These are phyloP conservation scores for Macrotus californicus DNA, from an alignment of 2,113 vertebrate species.

Conservation along the genomic window DNA sequence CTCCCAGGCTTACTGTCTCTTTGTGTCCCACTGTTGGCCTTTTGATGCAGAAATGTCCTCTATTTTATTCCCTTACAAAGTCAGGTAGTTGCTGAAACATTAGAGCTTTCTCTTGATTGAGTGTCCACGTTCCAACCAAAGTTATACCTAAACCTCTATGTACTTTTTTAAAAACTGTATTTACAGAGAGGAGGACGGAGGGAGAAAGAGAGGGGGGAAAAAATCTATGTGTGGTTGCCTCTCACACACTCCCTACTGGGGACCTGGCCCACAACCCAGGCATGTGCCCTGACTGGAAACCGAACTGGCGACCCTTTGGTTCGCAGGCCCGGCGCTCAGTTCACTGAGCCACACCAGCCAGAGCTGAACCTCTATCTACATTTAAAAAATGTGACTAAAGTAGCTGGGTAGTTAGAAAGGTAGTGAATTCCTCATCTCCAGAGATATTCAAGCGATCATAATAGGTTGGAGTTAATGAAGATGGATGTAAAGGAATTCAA, in stretches of 20 bases:
- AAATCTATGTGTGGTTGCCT: too few species aligned
- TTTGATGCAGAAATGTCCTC: not conserved
- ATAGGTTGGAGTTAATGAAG: not conserved
- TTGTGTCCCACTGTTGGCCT: fast-evolving
- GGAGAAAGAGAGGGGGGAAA: too few species aligned
- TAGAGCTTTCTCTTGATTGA: not conserved
- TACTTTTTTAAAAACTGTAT: not conserved
- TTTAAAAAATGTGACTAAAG: not conserved
- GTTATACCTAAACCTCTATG: not conserved
- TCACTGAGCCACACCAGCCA: too few species aligned
- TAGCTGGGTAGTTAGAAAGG: not conserved
- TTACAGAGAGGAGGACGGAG: too few species aligned
- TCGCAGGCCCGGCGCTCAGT: too few species aligned
- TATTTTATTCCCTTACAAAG: not conserved
- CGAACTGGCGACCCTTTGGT: too few species aligned
- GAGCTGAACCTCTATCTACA: too few species aligned
- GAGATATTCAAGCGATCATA: not conserved
- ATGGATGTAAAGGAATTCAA: not conserved
- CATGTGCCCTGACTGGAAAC: too few species aligned
- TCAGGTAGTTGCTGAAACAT: not conserved
- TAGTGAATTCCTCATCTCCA: not conserved
- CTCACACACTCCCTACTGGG: too few species aligned
- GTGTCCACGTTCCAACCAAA: not conserved
- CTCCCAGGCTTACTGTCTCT: not conserved
- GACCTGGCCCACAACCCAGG: too few species aligned